Base-by-base conservation (phyloP, 2,888 invertebrate species). In the Synergus gifuensis region DNA sequence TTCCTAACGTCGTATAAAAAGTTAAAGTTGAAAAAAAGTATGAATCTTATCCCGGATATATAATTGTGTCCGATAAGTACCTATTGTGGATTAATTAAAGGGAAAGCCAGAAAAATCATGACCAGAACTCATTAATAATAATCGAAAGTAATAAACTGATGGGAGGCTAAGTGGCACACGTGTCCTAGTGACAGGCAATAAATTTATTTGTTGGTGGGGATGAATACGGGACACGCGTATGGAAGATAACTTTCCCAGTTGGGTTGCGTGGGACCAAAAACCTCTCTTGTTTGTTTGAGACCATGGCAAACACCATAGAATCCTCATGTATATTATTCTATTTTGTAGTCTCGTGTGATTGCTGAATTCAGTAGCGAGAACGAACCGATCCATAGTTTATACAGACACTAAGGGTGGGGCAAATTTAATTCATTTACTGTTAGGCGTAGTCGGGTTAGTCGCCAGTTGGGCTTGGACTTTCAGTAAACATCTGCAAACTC, bases 401-500 rank as follows among this genome's bases (percentile, higher is more conserved):
- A 16, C n/a, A 58, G 66, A 28, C 36, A 46, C 42, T 62, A 63
- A 62, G 36, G 62, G 60, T 79, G 80, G 80, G 81, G 77, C 73
- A 69, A 79, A 78, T 85, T 87, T 88, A 88, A 88, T 88, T 88
- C 88, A 88, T 88, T 88, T 87, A 86, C 84, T 80, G 76, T 80
- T 64, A 79, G 83, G 81, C 81, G 81, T 83, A 84, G 83, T 83
- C 79, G 81, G 78, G 60, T 79, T 77, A 82, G 76, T 69, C 77
- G 76, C 80, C 67, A 58, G 81, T 79, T 76, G 79, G 76, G 79
- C 73, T 82, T 80, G 80, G 78, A 86, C 84, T 86, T 84, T 87
- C 84, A 85, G 86, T 84, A 86, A 88, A 88, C 89, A 89, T 89
- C 88, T 89, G 88, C 84, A 86, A 86, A 83, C 86, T 86, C 83